Conservation (phyloP, 1,140 invertebrate species). For the Sitobion miscanthi region DNA sequence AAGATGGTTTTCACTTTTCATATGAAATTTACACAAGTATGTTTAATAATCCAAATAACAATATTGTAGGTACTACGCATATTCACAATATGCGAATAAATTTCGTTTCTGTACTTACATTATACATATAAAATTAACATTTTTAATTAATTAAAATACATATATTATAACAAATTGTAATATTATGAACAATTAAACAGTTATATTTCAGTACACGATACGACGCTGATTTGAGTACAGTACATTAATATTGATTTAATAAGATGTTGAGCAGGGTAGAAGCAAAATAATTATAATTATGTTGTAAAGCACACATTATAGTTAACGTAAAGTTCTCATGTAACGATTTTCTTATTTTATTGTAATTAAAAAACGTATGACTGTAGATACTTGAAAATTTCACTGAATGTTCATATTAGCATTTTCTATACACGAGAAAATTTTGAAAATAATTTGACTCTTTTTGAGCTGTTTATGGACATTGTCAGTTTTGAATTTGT, state of each 20-base stretch:
- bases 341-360: no score
- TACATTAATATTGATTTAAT: background rate
- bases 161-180: background rate
- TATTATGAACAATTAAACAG: background rate
- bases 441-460: no score
- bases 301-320: background rate
- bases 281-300: background rate
- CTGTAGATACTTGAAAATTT: no score
- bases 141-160: background rate
- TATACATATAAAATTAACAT: background rate
- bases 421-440: no score
- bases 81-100: background rate
- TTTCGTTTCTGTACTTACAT: background rate
- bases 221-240: background rate
- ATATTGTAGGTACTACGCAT: background rate
- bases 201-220: background rate
- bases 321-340: background rate
- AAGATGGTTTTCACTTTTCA: background rate
- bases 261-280: background rate
- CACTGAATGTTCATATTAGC: no score
- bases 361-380: no score
- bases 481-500: no score
- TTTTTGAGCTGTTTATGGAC: no score
- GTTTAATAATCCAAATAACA: background rate
- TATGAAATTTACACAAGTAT: background rate